These are phyloP conservation scores for Ophion ventricosus DNA, from an alignment of 2,888 invertebrate genomes.

Conservation along the genomic window DNA sequence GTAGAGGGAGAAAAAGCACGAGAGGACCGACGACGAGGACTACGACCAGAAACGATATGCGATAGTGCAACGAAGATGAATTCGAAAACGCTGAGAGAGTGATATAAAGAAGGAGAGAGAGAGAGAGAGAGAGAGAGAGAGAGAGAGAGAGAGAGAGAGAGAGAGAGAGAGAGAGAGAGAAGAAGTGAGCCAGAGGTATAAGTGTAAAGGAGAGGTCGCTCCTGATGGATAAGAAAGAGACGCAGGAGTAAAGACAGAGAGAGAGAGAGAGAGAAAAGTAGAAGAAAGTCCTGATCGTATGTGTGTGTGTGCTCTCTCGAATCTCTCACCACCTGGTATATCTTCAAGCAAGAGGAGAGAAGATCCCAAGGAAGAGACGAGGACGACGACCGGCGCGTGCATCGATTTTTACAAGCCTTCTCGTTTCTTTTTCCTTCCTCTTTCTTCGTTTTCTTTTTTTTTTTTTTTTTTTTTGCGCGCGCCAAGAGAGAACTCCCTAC, in stretches of 20 bases:
- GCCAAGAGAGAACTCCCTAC: conserved; percentile 34
- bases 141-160: conserved; percentile 37
- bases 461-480: conserved; percentile 28
- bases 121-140: background rate
- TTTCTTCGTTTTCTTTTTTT: background rate
- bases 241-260: conserved; percentile 12
- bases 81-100: conserved; percentile 51
- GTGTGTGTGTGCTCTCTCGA: conserved; percentile 45
- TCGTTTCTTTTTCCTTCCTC: conserved; percentile 20
- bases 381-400: conserved; percentile 64
- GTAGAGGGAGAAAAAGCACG: conserved; percentile 22
- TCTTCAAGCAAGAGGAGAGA: conserved; percentile 52
- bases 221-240: conserved; percentile 14
- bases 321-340: conserved; percentile 61
- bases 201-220: conserved; percentile 15
- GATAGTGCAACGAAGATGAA: conserved; percentile 57
- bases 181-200: conserved; percentile 38
- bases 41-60: conserved; percentile 45
- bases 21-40: conserved; percentile 48
- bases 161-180: conserved; percentile 35
- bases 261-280: conserved; percentile 13
- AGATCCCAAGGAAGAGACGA: conserved; percentile 51
- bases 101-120: conserved; percentile 30
- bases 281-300: conserved; percentile 42
- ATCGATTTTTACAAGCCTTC: conserved; percentile 60